These are phyloP conservation scores for Leucophenga maculata DNA, from an alignment of 2,888 invertebrate species.

Conservation along the genomic window DNA sequence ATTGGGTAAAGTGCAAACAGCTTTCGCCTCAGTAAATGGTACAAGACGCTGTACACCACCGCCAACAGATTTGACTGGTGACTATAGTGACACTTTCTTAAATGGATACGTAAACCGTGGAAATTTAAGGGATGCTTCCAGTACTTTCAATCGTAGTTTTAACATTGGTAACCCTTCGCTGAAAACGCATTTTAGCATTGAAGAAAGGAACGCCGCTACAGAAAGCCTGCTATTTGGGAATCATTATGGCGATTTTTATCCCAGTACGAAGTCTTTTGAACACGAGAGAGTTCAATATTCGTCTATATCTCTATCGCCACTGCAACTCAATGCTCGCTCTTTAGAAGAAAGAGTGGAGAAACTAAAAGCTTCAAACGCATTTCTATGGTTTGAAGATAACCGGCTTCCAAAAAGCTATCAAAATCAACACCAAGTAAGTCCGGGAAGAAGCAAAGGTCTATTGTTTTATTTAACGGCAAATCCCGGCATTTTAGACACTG, in stretches of 20 bases:
- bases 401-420: not conserved
- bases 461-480: constrained; percentile 34
- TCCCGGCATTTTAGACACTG: constrained; percentile 25
- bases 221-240: not conserved
- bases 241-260: not conserved
- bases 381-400: constrained; percentile 23
- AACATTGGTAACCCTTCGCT: constrained; percentile 15
- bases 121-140: not conserved
- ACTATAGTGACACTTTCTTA: constrained; percentile 12
- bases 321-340: constrained; percentile 13
- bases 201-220: not conserved
- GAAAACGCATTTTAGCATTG: constrained; percentile 4
- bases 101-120: not conserved
- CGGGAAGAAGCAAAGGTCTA: not conserved
- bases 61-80: constrained; percentile 17
- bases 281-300: constrained; percentile 29
- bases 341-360: constrained; percentile 21
- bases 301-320: not conserved
- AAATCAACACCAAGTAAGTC: not conserved
- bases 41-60: constrained; percentile 30
- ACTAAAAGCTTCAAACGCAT: not conserved
- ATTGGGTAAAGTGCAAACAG: not conserved
- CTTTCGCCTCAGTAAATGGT: not conserved
- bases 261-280: not conserved
- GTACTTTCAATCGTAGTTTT: constrained; percentile 5